Base-by-base conservation (phyloP, 2,888 invertebrate species). In the Philereme vetulata region DNA sequence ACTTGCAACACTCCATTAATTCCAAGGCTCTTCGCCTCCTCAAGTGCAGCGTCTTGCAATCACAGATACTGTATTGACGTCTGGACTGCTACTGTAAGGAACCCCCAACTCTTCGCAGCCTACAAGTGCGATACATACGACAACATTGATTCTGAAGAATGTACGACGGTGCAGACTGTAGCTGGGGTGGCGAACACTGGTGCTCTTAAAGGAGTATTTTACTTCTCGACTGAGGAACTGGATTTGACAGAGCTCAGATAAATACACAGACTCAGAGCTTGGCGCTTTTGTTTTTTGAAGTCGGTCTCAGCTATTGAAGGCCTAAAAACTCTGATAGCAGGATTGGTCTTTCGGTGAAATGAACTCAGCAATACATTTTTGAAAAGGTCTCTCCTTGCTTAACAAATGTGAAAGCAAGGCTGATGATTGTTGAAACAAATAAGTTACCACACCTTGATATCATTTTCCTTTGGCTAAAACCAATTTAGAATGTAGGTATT, bases 101-200 rank as follows among this genome's bases (percentile, higher is more conserved):
- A 84, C 46, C 79, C 82, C 0, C 75, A 81, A 3, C 77, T 84
- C 75, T 90, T 82, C 56, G 54, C 71, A 5, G 90, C 91, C 0
- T 81, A 77, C 65, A 85, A 80, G 51, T 92, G 91, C 63, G 84
- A 87, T 21, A 76, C 81, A 0, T 88, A 88, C 51, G 83, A 83
- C 36, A 62, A 74, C 32, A 88, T 84, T 44, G 85, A 82, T 62
- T 70, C 73, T 4, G 85, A 86, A 0, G 64, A 72, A 33, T 91
- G 91, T 60, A 71, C 74, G 0, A 55, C 50, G 49, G 79, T 84
- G 0, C 75, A 64, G 4, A 84, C 88, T 9, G 74, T 80, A 33
- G 88, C 88, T 4, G 91, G 90, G 0, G 86, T 85, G 64, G 87
- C 84, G 81, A 88, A 86, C 49, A 85, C 89, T 72, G 86, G 88